A percentile compares a stretch with the other conserved stretches of the same genome.
Conservation (phyloP, 37 sponge, comb jelly and placozoan genomes). For the Agelas oroides region DNA sequence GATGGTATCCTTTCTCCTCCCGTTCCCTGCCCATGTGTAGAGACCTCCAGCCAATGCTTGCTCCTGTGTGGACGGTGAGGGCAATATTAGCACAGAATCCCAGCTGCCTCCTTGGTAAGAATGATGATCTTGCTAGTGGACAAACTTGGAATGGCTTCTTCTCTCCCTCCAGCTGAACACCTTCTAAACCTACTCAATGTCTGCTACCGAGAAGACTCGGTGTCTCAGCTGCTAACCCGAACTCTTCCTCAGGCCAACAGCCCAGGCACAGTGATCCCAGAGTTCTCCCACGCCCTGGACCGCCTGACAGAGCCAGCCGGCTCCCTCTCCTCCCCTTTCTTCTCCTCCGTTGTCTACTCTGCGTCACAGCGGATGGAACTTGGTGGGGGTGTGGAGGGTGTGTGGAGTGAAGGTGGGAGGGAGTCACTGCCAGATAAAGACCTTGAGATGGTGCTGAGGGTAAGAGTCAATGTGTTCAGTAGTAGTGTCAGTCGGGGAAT, state of each 20-base stretch:
- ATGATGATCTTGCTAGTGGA: not conserved
- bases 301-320: constrained; percentile 37
- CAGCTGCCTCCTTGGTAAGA: constrained; percentile 60
- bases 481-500: too few relatives aligned
- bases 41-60: constrained; percentile 74
- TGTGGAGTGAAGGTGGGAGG: not conserved
- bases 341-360: constrained; percentile 59
- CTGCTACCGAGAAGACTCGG: constrained; percentile 41
- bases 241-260: not conserved
- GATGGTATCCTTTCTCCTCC: not conserved
- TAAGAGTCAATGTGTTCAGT: not conserved
- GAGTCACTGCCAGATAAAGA: constrained; percentile 23
- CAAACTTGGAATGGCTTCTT: not conserved
- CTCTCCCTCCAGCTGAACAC: constrained; percentile 27
- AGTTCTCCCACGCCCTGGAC: constrained; percentile 49
- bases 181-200: constrained; percentile 57
- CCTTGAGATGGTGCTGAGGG: constrained; percentile 45
- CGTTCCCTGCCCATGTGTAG: constrained; percentile 29
- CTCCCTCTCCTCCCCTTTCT: constrained; percentile 13
- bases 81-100: constrained; percentile 33
- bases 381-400: constrained; percentile 15
- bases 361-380: constrained; percentile 50
- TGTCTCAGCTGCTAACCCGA: constrained; percentile 45
- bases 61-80: constrained; percentile 79
- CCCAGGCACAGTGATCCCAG: not conserved